Percentiles rank a stretch among this genome's conserved stretches.
phyloP scores from a whole-genome alignment of 2,888 invertebrate species.

The Lasioglossum morio region DNA sequence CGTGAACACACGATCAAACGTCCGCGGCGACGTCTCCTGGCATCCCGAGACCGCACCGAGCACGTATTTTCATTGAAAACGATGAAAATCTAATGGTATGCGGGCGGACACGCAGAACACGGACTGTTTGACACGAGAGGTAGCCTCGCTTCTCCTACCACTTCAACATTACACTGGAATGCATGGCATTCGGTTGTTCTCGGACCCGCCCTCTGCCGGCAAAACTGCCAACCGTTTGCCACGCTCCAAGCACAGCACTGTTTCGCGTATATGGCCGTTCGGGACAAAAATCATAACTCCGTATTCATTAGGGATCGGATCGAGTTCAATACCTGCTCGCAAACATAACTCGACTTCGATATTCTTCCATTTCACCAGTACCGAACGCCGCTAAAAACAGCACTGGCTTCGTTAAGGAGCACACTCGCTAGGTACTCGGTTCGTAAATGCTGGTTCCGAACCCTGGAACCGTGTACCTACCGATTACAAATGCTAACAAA shows the following conservation, averaged over 20 bases:
- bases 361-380: not conserved
- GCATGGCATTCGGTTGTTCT: conserved; percentile 77
- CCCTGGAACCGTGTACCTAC: conserved; percentile 1
- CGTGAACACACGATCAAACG: conserved; percentile 46
- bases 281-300: not conserved
- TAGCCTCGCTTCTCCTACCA: conserved; percentile 69
- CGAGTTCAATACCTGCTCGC: not conserved
- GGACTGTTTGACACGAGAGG: conserved; percentile 81
- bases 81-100: conserved; percentile 81
- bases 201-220: conserved; percentile 75
- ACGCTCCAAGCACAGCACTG: conserved; percentile 35
- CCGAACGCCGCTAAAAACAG: not conserved
- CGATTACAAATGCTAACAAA: not conserved
- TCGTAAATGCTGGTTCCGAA: not conserved
- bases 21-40: conserved; percentile 53
- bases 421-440: not conserved
- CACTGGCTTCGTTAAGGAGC: not conserved
- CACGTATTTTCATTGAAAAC: conserved; percentile 80
- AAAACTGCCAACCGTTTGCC: conserved; percentile 75
- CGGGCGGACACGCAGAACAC: conserved; percentile 78
- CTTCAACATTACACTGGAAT: conserved; percentile 80
- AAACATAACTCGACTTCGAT: not conserved
- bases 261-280: conserved; percentile 2
- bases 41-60: conserved; percentile 55
- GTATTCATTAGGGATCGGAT: not conserved